Base-by-base conservation (phyloP, 2,797 vertebrate species). In the Tragelaphus oryx region DNA sequence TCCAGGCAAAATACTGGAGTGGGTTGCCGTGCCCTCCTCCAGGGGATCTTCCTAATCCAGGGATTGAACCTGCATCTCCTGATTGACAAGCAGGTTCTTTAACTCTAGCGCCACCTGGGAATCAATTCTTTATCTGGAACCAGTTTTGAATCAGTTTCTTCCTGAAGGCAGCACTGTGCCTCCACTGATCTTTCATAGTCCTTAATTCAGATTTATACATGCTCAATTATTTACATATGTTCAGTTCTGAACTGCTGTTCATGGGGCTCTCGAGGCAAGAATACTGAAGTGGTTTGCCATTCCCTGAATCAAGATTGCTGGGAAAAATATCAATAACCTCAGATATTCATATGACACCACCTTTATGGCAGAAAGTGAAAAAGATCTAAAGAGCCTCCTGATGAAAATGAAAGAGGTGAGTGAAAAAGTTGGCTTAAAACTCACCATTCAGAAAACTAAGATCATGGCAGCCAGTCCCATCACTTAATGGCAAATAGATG, bases 41-140 rank as follows among this genome's bases (percentile, higher is more conserved):
- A 24, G 33, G 65, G 33, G 2, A 71, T 71, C 65, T 41, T 41
- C 33, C 65, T 33, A 41, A 24, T 11, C 33, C 20, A 41, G 33
- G 20, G 65, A 71, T 6, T 0, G 5, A 71, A 71, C 5, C 10
- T 4, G 18, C n/a, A 37, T 68, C 18, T 37, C n/a, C 18, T 37
- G n/a, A 24, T 7, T 71, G 20, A 20, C 11, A 41, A 28, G 1
- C 0, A 0, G 20, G 33, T 71, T 71, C 20, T 13, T 71, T 37
- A 41, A 3, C 20, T 41, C 20, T 71, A 41, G 20, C 3, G 0
- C 20, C 33, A 41, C 20, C 37, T 71, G 33, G 65, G 33, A 71
- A 41, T 86, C 59, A 46, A 1, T 48, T 93, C 26, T 94, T 90
- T 90, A 76, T 14, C 24, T 57, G 68, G 46, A 75, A 2, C 4